Conservation (phyloP, 1,140 invertebrate species). For the Saxidomus purpurata region DNA sequence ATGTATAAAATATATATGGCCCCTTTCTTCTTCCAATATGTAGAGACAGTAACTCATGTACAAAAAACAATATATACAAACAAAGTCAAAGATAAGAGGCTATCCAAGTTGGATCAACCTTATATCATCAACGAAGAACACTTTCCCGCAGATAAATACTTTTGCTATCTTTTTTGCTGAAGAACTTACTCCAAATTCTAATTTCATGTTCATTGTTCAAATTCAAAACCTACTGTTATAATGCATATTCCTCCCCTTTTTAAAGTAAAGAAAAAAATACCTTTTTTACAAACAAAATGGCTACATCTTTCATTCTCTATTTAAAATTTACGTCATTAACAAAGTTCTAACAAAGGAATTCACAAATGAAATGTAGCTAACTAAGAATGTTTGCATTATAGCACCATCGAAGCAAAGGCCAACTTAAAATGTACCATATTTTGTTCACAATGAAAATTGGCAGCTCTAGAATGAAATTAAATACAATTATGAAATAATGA, state of each 20-base stretch:
- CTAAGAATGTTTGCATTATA: neutral
- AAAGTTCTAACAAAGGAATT: too few relatives aligned
- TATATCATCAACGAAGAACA: neutral
- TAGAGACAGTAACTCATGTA: constrained; percentile 3
- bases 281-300: too few relatives aligned
- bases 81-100: neutral
- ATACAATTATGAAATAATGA: neutral
- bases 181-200: too few relatives aligned
- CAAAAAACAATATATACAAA: constrained; percentile 29
- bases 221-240: too few relatives aligned
- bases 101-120: neutral
- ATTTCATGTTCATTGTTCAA: too few relatives aligned
- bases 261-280: too few relatives aligned
- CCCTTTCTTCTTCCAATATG: constrained; percentile 27
- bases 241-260: too few relatives aligned
- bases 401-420: constrained; percentile 3
- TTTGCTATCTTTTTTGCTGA: too few relatives aligned
- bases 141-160: too few relatives aligned
- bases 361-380: too few relatives aligned
- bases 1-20: constrained; percentile 31
- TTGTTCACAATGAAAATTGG: neutral
- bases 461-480: neutral
- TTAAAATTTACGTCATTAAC: too few relatives aligned
- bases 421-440: neutral
- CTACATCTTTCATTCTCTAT: too few relatives aligned